These are phyloP conservation scores for Dryobotodes eremita DNA, from an alignment of 2,888 invertebrate genomes.

Conservation along the genomic window DNA sequence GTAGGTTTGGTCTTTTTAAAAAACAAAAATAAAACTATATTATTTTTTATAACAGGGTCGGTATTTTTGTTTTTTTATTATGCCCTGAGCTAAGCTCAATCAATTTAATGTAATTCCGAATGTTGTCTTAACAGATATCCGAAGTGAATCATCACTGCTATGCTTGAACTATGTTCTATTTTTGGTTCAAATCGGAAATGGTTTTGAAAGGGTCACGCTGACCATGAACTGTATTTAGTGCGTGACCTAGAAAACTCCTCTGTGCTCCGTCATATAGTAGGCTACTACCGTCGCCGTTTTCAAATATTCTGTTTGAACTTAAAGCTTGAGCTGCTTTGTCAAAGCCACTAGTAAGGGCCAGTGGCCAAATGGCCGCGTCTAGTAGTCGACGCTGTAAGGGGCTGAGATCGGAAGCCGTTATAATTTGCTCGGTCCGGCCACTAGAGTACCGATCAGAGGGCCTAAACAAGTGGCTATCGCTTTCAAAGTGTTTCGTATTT, in stretches of 20 bases:
- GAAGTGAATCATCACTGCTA: conserved; percentile 1
- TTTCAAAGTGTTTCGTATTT: background rate
- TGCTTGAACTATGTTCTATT: conserved; percentile 12
- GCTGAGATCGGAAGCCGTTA: background rate
- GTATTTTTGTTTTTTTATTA: too few relatives aligned
- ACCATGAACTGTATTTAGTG: background rate
- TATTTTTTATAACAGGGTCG: too few relatives aligned
- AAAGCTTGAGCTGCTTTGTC: background rate
- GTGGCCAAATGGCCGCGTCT: background rate
- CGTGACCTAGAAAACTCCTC: background rate
- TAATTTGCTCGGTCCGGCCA: background rate
- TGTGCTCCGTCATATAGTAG: background rate
- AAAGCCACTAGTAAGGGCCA: background rate
- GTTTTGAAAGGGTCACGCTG: conserved; percentile 1
- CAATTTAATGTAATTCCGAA: background rate
- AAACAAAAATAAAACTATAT: too few relatives aligned
- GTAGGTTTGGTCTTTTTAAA: too few relatives aligned
- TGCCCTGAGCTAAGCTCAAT: background rate
- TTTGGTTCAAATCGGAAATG: conserved; percentile 13
- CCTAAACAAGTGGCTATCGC: background rate
- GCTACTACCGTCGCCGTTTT: background rate
- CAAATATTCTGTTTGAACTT: background rate
- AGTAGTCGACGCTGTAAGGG: background rate
- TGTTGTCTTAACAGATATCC: conserved; percentile 5
- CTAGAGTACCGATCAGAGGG: background rate